phyloP scores from a whole-genome alignment of 1,140 invertebrate genomes.

The Dendrolimus punctatus region DNA sequence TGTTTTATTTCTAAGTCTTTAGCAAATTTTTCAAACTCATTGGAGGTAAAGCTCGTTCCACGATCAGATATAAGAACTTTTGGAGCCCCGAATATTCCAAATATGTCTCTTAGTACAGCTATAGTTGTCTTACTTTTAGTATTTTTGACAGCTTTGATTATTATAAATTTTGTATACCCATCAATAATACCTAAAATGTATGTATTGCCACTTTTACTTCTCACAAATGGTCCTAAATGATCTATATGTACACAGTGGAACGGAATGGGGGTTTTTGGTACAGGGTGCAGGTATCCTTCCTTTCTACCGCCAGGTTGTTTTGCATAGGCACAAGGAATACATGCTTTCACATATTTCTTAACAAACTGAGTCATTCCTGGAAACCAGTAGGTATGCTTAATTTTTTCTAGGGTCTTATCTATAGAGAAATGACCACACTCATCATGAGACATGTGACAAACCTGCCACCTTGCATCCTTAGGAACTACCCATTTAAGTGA shows the following conservation, averaged over 20 bases:
- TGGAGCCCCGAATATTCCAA: too few relatives aligned
- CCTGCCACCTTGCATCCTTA: too few relatives aligned
- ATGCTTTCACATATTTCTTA: constrained; percentile 17
- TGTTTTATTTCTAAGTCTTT: constrained; percentile 20
- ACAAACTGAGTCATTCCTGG: constrained; percentile 15
- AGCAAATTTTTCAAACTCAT: constrained; percentile 19
- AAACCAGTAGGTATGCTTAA: constrained; percentile 15
- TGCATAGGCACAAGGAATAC: constrained; percentile 18
- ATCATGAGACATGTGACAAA: too few relatives aligned
- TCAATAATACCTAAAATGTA: constrained; percentile 26
- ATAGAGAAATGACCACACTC: constrained; percentile 18
- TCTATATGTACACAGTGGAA: constrained; percentile 13
- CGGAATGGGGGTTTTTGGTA: constrained; percentile 7
- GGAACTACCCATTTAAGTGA: too few relatives aligned
- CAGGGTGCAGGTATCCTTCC: constrained; percentile 14
- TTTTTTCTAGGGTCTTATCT: constrained; percentile 14
- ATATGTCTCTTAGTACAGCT: constrained; percentile 15
- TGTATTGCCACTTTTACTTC: constrained; percentile 16
- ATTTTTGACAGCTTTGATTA: constrained; percentile 17
- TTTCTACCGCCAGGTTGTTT: constrained; percentile 14
- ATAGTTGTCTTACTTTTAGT: constrained; percentile 19
- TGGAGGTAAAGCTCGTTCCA: constrained; percentile 24
- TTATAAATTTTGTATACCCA: constrained; percentile 24
- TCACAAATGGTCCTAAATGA: constrained; percentile 12
- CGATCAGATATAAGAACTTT: constrained; percentile 27